phyloP scores from a whole-genome alignment of 2,113 vertebrate genomes.

The Psittacara wagleri region DNA sequence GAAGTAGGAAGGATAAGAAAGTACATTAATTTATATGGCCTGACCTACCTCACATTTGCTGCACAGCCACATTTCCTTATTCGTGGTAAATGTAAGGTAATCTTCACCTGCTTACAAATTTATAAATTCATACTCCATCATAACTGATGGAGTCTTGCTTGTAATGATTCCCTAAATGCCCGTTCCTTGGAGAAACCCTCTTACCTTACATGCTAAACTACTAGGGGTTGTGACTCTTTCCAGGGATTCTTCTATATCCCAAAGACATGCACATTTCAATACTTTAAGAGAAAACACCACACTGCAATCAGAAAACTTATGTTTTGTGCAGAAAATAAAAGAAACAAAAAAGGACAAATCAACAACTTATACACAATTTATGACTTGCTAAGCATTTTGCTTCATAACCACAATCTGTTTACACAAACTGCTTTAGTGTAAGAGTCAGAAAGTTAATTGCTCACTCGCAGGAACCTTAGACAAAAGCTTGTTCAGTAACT shows the following conservation, averaged over 20 bases:
- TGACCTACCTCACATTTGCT: background rate
- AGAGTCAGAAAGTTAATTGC: slow-evolving; percentile 70
- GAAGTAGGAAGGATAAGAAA: background rate
- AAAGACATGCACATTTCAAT: background rate
- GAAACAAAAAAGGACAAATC: background rate
- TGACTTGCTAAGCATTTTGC: slow-evolving; percentile 57
- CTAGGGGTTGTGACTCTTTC: background rate
- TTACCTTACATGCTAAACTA: background rate
- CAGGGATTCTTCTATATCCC: background rate
- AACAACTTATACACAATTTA: slow-evolving; percentile 29
- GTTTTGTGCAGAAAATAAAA: background rate
- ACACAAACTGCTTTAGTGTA: slow-evolving; percentile 22
- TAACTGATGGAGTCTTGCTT: background rate
- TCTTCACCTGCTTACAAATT: background rate
- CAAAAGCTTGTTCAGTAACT: slow-evolving; percentile 62
- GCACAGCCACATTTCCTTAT: background rate
- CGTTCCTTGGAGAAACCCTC: background rate
- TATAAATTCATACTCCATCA: background rate
- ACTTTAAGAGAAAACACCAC: background rate
- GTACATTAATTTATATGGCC: background rate
- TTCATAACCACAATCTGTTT: slow-evolving; percentile 69
- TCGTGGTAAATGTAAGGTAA: background rate
- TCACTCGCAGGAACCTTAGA: slow-evolving; percentile 48
- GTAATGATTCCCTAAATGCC: background rate
- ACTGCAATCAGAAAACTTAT: slow-evolving; percentile 23